Evolutionary conservation across 2,113 vertebrate species (phyloP).

Genomic region (Periophthalmodon schlosseri): DNA sequence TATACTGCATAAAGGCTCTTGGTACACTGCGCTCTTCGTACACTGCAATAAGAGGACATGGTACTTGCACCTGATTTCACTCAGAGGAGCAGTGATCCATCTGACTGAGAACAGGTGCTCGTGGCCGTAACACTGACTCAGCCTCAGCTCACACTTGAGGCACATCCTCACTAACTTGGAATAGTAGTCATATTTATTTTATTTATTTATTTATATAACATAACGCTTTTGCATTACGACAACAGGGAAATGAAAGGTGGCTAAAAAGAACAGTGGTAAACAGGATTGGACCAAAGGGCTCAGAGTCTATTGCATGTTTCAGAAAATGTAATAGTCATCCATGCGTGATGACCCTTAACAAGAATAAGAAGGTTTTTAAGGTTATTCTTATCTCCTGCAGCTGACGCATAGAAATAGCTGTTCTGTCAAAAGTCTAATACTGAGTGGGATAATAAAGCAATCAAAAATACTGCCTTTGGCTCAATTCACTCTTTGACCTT

Average conservation of each 20-base stretch:
- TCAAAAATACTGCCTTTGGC: neutral
- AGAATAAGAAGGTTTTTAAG: neutral
- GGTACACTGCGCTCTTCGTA: neutral
- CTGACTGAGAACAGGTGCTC: conserved; percentile 7
- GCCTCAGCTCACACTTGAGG: neutral
- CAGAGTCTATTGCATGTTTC: neutral
- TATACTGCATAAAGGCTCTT: neutral
- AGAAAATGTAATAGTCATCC: neutral
- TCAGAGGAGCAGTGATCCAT: neutral
- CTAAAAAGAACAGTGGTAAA: no score
- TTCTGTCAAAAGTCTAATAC: conserved; percentile 4
- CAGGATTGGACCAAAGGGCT: neutral
- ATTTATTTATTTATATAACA: no score
- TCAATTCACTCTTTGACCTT: conserved; percentile 36
- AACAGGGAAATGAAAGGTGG: no score
- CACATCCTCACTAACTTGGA: neutral
- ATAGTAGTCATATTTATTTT: neutral
- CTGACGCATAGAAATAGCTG: conserved; percentile 12
- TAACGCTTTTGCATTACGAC: neutral
- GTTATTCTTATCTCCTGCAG: conserved; percentile 9
- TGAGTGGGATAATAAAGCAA: conserved; percentile 15
- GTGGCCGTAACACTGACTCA: no score
- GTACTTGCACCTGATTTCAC: neutral
- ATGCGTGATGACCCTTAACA: neutral
- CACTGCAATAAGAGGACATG: neutral